These are phyloP conservation scores for Psammodynastes pulverulentus DNA, from an alignment of 2,113 vertebrate genomes.

Conservation along the genomic window DNA sequence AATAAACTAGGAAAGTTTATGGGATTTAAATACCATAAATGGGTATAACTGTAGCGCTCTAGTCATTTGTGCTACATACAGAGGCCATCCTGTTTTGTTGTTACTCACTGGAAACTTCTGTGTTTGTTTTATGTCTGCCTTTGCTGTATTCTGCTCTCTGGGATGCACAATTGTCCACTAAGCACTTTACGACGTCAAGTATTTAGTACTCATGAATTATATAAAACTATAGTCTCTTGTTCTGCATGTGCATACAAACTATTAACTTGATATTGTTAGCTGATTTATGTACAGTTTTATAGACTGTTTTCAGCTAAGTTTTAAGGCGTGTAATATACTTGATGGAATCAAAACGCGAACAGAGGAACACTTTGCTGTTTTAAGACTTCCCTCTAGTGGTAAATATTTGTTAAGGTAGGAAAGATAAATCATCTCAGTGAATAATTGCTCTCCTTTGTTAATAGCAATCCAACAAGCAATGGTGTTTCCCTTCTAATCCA, in stretches of 20 bases:
- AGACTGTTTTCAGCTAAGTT: neutral
- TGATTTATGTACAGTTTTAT: neutral
- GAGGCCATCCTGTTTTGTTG: neutral
- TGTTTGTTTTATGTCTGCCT: neutral
- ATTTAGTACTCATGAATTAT: neutral
- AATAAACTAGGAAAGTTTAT: neutral
- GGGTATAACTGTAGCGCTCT: neutral
- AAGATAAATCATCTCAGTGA: neutral
- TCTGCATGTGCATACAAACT: neutral
- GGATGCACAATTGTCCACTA: neutral
- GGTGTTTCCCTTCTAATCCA: neutral
- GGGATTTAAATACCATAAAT: neutral
- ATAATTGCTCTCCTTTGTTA: neutral
- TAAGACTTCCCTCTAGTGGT: slow-evolving; percentile 50
- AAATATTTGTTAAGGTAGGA: neutral
- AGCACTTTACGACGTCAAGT: neutral
- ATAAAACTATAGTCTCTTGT: rapidly evolving
- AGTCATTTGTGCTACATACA: neutral
- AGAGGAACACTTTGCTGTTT: neutral
- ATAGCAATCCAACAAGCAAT: neutral
- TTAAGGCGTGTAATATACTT: neutral
- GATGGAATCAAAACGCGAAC: rapidly evolving
- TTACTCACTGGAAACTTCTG: neutral
- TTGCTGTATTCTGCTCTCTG: neutral
- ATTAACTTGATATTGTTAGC: neutral